Percentiles rank a stretch among this genome's conserved stretches.
Evolutionary conservation across 2,113 vertebrate genomes (phyloP).

Genomic region (Miniopterus natalensis): DNA sequence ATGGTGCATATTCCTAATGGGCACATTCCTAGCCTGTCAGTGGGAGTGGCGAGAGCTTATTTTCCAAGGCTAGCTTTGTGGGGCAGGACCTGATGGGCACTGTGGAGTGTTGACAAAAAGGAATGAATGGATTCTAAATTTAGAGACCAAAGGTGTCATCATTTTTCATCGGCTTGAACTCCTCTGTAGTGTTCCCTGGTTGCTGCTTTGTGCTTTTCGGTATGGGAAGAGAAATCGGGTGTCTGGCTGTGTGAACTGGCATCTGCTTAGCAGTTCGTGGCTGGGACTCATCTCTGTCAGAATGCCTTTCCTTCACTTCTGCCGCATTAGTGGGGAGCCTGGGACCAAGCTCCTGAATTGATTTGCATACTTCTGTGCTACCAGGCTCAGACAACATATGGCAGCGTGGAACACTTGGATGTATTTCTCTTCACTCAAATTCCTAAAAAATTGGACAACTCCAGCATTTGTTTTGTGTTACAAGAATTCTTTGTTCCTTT

Average conservation of each 20-base stretch:
- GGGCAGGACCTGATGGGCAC: neutral
- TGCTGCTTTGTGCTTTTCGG: slow-evolving; percentile 64
- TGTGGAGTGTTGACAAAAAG: slow-evolving; percentile 45
- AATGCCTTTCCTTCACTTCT: neutral
- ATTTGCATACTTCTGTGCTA: slow-evolving; percentile 9
- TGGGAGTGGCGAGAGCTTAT: neutral
- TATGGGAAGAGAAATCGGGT: slow-evolving; percentile 61
- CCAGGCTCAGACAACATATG: slow-evolving; percentile 62
- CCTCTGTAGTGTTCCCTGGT: slow-evolving; percentile 80
- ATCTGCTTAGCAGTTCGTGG: slow-evolving; percentile 73
- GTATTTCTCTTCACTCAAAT: slow-evolving; percentile 59
- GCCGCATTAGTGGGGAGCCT: neutral
- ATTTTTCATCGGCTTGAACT: neutral
- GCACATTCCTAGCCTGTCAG: neutral
- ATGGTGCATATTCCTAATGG: neutral
- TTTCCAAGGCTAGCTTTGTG: neutral
- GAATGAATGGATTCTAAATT: neutral
- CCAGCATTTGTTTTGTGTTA: slow-evolving; percentile 61
- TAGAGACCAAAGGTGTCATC: neutral
- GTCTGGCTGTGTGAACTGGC: slow-evolving; percentile 74
- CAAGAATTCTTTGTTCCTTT: slow-evolving; percentile 52
- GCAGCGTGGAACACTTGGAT: slow-evolving; percentile 1
- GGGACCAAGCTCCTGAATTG: neutral
- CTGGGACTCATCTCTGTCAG: slow-evolving; percentile 61
- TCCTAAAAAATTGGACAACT: slow-evolving; percentile 51